Conservation (phyloP, 2,888 invertebrate species). For the Leptopilina myrica region DNA sequence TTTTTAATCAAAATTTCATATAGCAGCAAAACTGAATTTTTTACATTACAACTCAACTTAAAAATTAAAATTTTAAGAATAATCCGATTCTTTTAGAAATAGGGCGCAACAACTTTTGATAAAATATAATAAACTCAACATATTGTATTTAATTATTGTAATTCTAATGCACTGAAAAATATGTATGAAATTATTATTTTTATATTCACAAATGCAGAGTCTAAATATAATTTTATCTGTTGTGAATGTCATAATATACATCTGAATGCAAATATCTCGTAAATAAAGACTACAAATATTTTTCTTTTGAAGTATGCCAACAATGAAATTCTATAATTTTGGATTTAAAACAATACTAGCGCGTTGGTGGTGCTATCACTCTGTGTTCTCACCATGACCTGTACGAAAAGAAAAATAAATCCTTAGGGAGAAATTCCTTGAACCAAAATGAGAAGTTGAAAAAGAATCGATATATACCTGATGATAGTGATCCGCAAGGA, state of each 20-base stretch:
- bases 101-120: too few relatives aligned
- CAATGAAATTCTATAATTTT: slow-evolving; percentile 56
- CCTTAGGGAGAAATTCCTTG: slow-evolving; percentile 45
- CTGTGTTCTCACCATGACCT: slow-evolving; percentile 50
- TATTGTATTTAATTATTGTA: too few relatives aligned
- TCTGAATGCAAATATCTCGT: neutral
- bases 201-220: too few relatives aligned
- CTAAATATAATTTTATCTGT: too few relatives aligned
- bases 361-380: slow-evolving; percentile 48
- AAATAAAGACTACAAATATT: neutral
- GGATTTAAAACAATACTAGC: slow-evolving; percentile 45
- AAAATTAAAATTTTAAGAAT: too few relatives aligned
- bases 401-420: slow-evolving; percentile 61
- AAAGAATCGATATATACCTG: slow-evolving; percentile 39
- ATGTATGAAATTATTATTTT: too few relatives aligned
- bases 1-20: too few relatives aligned
- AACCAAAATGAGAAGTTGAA: slow-evolving; percentile 54
- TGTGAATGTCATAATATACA: neutral
- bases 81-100: too few relatives aligned
- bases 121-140: too few relatives aligned
- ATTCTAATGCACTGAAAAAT: too few relatives aligned
- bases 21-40: too few relatives aligned
- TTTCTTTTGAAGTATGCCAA: neutral
- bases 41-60: too few relatives aligned
- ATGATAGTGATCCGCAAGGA: slow-evolving; percentile 44